A percentile compares a stretch with the other conserved stretches of the same genome.
Evolutionary conservation across 2,888 invertebrate genomes (phyloP).

Genomic region (Branchellion lobata): DNA sequence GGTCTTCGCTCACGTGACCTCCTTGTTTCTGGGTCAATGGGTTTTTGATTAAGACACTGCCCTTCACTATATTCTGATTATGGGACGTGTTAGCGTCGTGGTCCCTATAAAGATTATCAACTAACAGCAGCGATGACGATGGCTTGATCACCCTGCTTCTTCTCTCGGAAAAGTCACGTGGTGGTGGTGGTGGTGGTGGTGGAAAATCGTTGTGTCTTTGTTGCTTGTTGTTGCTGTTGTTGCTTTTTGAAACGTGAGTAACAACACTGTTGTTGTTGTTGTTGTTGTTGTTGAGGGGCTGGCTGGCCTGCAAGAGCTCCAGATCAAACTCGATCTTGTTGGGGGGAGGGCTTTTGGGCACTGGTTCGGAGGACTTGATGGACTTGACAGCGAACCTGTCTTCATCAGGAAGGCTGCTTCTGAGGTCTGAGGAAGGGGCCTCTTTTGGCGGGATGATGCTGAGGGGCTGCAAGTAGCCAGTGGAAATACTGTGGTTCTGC

Average conservation of each 20-base stretch:
- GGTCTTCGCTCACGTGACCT: constrained; percentile 46
- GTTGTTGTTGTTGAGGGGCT: constrained; percentile 7
- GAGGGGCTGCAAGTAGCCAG: neutral
- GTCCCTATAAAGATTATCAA: neutral
- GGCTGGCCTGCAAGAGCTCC: constrained; percentile 24
- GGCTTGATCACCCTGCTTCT: neutral
- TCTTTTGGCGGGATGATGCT: neutral
- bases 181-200: too few relatives aligned
- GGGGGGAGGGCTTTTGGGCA: neutral
- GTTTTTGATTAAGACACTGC: constrained; percentile 52
- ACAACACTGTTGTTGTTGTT: too few relatives aligned
- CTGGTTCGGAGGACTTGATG: constrained; percentile 11
- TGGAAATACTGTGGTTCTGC: neutral
- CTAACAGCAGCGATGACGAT: neutral
- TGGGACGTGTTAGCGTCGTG: neutral
- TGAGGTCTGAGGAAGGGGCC: neutral
- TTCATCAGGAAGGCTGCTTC: neutral
- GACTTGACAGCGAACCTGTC: constrained; percentile 41
- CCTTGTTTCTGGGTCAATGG: constrained; percentile 51
- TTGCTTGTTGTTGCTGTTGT: neutral
- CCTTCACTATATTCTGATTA: constrained; percentile 51
- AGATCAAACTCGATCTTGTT: constrained; percentile 26
- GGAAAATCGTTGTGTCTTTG: too few relatives aligned
- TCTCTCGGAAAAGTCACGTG: neutral
- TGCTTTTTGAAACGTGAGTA: neutral